phyloP scores from a whole-genome alignment of 2,888 invertebrate genomes.

The Drosophila parthenogenetica region DNA sequence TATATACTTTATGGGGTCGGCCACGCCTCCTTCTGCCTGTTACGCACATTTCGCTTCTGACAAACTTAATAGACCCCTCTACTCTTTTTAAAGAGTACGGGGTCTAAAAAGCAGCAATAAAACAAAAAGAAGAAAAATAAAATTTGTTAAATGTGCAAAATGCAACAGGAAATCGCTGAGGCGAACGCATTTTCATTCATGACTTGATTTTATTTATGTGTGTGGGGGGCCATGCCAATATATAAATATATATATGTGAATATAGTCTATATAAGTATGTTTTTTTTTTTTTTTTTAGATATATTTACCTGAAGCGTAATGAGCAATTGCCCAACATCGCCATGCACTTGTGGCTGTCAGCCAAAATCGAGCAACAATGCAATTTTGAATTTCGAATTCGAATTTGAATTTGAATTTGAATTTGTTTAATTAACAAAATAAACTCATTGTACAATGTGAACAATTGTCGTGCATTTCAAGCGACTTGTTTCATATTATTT shows the following conservation, averaged over 20 bases:
- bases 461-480: conserved; percentile 7
- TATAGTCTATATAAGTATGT: not conserved
- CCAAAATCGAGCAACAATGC: conserved; percentile 71
- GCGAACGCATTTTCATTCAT: conserved; percentile 79
- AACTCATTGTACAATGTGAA: conserved; percentile 28
- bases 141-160: conserved; percentile 22
- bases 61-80: too few species aligned
- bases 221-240: conserved; percentile 18
- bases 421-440: conserved; percentile 74
- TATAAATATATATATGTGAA: not conserved
- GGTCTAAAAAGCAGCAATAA: not conserved
- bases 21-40: too few species aligned
- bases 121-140: not conserved
- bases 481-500: conserved; percentile 9
- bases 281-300: conserved; percentile 2
- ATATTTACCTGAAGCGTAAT: conserved; percentile 38
- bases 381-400: conserved; percentile 47
- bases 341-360: conserved; percentile 78
- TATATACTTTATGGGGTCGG: too few species aligned
- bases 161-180: conserved; percentile 74
- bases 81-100: too few species aligned
- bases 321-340: conserved; percentile 61
- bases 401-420: conserved; percentile 49
- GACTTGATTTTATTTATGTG: conserved; percentile 76
- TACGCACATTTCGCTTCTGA: too few species aligned